These are phyloP conservation scores for Eubucco bourcierii DNA, from an alignment of 2,113 vertebrate species.

Conservation along the genomic window DNA sequence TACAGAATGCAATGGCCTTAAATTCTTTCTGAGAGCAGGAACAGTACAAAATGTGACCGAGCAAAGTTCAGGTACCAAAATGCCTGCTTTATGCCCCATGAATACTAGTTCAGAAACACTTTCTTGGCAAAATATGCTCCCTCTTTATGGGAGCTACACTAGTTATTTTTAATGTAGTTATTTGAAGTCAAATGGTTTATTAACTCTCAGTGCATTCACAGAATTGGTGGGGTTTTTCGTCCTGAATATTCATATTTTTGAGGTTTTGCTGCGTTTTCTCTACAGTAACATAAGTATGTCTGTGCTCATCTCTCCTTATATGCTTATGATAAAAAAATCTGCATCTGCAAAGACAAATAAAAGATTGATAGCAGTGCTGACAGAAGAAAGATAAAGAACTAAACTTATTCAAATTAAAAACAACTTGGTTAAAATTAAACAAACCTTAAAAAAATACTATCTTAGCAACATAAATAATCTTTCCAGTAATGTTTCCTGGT, in stretches of 20 bases:
- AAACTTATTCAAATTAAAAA: background rate
- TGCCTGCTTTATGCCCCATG: background rate
- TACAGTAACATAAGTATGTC: fast-evolving
- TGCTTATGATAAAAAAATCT: background rate
- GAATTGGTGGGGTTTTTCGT: background rate
- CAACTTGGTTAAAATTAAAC: background rate
- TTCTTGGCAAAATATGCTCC: background rate
- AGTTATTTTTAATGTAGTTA: background rate
- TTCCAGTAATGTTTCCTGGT: background rate
- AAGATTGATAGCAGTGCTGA: background rate
- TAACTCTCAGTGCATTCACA: background rate
- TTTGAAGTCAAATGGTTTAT: background rate
- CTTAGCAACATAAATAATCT: background rate
- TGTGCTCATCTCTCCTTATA: background rate
- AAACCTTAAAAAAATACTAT: background rate
- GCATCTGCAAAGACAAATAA: background rate
- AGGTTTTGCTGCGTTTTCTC: background rate
- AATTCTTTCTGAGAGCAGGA: background rate
- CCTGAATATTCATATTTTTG: background rate
- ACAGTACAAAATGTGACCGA: background rate
- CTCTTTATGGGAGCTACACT: background rate
- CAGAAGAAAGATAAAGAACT: background rate
- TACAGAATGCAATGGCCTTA: background rate
- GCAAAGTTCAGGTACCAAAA: background rate
- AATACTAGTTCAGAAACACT: background rate